Base-by-base conservation (phyloP, 2,113 vertebrate species). In the Zosterops hypoxanthus region DNA sequence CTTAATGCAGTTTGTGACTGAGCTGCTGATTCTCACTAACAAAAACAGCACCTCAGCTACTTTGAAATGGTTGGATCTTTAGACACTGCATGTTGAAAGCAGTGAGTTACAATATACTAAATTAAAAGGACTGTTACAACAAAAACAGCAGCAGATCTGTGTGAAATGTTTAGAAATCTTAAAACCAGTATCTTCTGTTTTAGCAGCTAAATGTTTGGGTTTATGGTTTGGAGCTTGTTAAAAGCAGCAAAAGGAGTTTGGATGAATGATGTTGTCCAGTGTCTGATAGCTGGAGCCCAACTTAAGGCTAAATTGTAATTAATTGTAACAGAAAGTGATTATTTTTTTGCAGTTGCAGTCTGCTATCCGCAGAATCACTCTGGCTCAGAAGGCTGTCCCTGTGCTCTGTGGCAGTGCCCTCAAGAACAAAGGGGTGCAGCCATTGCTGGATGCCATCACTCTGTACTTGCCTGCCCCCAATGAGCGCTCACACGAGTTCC, bases 341-440 rank as follows among this genome's bases (percentile, higher is more conserved):
- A 1, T 50, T 52, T 77, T 83, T 73, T 72, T 96, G 14, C 94
- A 99, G 99, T 89, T 99, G 20, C 98, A 96, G 77, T 97, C 98
- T 80, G 99, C 99, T 2, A 88, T 99, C 86, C 98, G 98, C 59
- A 98, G 99, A 92, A 95, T 99, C 29, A 99, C 99, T 0, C 94
- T 99, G 41, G 96, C 98, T 64, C 99, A 96, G 90, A 98, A 97
- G 77, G 99, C 98, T 2, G 99, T 99, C 4, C 99, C 99, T 2
- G 98, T 99, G 1, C 98, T 99, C 28, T 99, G 99, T 81, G 99
- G 99, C 79, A 99, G 99, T 70, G 99, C 99, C 2, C 92, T 99
- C 95, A 99, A 95, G 94, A 99, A 99, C 97, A 99, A 98, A 97
- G 99, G 99, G 3, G 98, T 99, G 36, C 99, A 99, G 96, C 99